Percentiles rank a stretch among this genome's conserved stretches.
Conservation (phyloP, 2,113 vertebrate genomes). For the Sturnus vulgaris region DNA sequence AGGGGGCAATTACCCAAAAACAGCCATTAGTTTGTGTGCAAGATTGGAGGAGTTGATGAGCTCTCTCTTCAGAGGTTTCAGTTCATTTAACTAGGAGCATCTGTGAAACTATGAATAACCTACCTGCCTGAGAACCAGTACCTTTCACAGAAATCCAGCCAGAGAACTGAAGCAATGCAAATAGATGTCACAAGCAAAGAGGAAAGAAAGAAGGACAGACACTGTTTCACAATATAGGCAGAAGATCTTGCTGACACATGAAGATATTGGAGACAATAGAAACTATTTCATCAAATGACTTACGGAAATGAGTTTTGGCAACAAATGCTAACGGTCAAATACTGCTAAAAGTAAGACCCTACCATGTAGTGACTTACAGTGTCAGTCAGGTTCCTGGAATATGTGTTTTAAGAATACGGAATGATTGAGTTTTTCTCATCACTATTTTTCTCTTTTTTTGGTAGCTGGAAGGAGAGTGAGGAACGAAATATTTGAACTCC, state of each 20-base stretch:
- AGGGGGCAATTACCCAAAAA: conserved; percentile 26
- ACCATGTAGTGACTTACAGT: neutral
- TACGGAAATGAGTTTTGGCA: neutral
- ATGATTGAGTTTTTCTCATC: neutral
- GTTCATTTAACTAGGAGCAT: conserved; percentile 55
- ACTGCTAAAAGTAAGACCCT: neutral
- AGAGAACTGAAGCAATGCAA: conserved; percentile 32
- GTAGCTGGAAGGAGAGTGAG: neutral
- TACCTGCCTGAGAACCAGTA: conserved; percentile 4
- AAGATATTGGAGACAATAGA: neutral
- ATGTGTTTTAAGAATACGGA: neutral
- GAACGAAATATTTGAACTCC: neutral
- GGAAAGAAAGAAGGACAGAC: neutral
- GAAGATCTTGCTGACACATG: neutral
- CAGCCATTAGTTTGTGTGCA: conserved; percentile 28
- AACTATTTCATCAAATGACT: neutral
- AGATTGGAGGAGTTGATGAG: conserved; percentile 10
- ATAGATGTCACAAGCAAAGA: neutral
- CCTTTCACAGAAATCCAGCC: conserved; percentile 35
- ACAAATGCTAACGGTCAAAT: neutral
- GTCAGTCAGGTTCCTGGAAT: neutral
- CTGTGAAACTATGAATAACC: conserved; percentile 38
- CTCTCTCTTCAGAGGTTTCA: conserved; percentile 46
- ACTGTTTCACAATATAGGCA: neutral
- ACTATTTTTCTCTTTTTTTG: neutral